These are phyloP conservation scores for Zelostemma sp. DNA, from an alignment of 1,140 invertebrate genomes.

Conservation along the genomic window DNA sequence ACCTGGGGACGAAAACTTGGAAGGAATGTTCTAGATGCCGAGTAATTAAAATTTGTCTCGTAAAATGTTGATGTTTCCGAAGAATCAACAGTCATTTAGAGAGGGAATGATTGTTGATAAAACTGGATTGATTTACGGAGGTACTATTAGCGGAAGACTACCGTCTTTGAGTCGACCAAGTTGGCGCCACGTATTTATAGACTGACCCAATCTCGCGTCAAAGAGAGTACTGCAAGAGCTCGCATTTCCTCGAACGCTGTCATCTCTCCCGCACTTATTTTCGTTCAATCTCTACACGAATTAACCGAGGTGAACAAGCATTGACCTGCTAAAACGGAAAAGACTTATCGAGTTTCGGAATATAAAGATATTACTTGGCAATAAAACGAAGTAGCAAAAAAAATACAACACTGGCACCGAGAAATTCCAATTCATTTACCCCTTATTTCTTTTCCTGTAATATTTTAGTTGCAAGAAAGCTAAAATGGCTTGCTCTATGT, in stretches of 20 bases:
- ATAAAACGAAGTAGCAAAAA: no score
- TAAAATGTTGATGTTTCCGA: not conserved
- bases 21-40: no score
- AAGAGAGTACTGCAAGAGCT: constrained; percentile 24
- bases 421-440: not conserved
- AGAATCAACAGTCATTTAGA: no score
- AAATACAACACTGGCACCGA: no score
- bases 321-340: no score
- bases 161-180: constrained; percentile 25
- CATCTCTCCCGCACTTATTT: constrained; percentile 47
- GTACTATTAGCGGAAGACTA: constrained; percentile 10
- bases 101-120: not conserved
- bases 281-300: constrained; percentile 37
- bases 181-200: constrained; percentile 63
- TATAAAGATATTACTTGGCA: no score
- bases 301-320: constrained; percentile 58
- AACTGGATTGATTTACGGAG: constrained; percentile 5
- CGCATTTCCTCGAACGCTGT: constrained; percentile 47
- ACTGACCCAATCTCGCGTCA: constrained; percentile 54
- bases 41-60: no score
- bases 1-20: no score
- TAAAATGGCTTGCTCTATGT: constrained; percentile 17
- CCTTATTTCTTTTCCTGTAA: constrained; percentile 19
- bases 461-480: constrained; percentile 10
- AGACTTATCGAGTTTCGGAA: no score